phyloP scores from a whole-genome alignment of 1,140 invertebrate species.

The Lycorma delicatula region DNA sequence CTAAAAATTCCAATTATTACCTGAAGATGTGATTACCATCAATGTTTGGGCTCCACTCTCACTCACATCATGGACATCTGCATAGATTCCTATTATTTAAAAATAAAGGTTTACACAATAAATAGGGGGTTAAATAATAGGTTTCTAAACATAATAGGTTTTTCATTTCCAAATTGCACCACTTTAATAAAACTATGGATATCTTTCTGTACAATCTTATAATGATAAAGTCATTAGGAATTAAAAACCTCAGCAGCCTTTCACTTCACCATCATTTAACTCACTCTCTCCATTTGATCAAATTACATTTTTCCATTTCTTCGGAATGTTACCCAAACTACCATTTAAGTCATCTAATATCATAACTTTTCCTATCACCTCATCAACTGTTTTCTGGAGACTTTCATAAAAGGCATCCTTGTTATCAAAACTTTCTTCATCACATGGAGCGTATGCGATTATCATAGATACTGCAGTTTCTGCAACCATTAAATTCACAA shows the following conservation, averaged over 20 bases:
- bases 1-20: background rate
- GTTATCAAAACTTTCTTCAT: background rate
- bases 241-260: background rate
- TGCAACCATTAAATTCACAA: background rate
- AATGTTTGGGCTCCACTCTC: conserved; percentile 1
- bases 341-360: conserved; percentile 5
- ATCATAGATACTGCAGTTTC: background rate
- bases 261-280: conserved; percentile 3
- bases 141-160: background rate
- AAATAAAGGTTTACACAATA: background rate
- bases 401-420: conserved; percentile 12
- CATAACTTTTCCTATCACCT: background rate
- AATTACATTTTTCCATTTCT: background rate
- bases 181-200: background rate
- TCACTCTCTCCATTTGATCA: background rate
- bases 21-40: background rate
- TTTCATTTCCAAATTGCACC: background rate
- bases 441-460: background rate
- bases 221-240: background rate
- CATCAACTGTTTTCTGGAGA: conserved; percentile 9
- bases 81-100: background rate
- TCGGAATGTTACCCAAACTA: background rate
- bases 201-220: conserved; percentile 4
- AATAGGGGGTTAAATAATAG: too few relatives aligned
- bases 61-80: background rate